A percentile compares a stretch with the other conserved stretches of the same genome.
Evolutionary conservation across 1,140 invertebrate genomes (phyloP).

Genomic region (Xylocopa sonorina): DNA sequence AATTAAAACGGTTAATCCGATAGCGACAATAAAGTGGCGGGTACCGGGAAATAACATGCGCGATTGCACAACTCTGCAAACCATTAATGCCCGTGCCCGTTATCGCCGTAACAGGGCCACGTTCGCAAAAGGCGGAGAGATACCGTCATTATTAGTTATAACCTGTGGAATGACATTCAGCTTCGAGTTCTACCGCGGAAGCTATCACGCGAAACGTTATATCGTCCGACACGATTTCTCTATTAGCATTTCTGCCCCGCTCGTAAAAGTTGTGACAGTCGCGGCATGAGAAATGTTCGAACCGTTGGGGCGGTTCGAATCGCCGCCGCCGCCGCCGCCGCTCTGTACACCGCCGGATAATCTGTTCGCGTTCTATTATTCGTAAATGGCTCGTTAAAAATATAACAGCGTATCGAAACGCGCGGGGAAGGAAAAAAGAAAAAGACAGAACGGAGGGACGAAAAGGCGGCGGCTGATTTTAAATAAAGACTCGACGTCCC

Average conservation of each 20-base stretch:
- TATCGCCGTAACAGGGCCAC: conserved; percentile 44
- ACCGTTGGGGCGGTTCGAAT: background rate
- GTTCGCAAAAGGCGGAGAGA: conserved; percentile 41
- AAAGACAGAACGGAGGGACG: background rate
- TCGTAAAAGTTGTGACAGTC: conserved; percentile 18
- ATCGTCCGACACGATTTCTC: conserved; percentile 34
- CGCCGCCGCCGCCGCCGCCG: too few relatives aligned
- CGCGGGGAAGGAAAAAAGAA: too few relatives aligned
- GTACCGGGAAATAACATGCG: conserved; percentile 65
- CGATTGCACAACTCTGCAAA: conserved; percentile 61
- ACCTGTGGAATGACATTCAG: conserved; percentile 40
- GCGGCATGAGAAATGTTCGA: conserved; percentile 9
- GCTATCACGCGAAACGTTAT: conserved; percentile 32
- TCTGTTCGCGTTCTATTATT: conserved; percentile 5
- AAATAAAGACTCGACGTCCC: background rate
- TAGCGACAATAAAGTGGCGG: conserved; percentile 70
- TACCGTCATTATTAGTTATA: conserved; percentile 57
- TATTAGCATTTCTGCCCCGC: conserved; percentile 23
- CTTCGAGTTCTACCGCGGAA: conserved; percentile 20
- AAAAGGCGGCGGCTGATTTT: background rate
- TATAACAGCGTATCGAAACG: background rate
- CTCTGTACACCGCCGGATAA: too few relatives aligned
- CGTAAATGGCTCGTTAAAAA: background rate
- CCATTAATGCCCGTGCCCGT: conserved; percentile 59
- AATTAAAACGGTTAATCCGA: conserved; percentile 74